phyloP scores from a whole-genome alignment of 2,888 invertebrate genomes.

The Chymomyza fuscimana region DNA sequence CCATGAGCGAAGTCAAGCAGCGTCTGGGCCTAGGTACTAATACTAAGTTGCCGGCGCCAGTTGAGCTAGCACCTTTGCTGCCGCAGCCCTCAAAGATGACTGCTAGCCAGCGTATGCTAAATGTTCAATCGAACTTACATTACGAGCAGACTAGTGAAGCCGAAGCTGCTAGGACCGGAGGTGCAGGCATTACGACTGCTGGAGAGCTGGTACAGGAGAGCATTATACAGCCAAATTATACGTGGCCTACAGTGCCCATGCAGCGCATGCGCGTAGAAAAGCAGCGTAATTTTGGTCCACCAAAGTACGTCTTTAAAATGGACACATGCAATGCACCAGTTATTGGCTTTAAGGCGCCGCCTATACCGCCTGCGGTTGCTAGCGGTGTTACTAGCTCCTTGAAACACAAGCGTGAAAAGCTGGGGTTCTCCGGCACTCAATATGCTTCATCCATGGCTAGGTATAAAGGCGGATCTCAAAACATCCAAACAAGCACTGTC shows the following conservation, averaged over 20 bases:
- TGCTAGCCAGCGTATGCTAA: conserved; percentile 48
- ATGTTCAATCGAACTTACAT: conserved; percentile 23
- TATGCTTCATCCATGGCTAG: neutral
- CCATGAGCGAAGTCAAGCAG: conserved; percentile 84
- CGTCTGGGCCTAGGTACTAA: conserved; percentile 82
- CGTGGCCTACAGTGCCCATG: conserved; percentile 55
- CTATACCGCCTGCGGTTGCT: neutral
- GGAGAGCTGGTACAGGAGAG: neutral
- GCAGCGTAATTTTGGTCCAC: conserved; percentile 10
- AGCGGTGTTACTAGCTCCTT: neutral
- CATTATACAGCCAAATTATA: conserved; percentile 4
- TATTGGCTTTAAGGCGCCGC: conserved; percentile 40
- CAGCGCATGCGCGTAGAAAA: conserved; percentile 69
- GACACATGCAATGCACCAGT: conserved; percentile 45
- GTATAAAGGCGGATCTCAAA: too few species aligned
- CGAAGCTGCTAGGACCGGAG: neutral
- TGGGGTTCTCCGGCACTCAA: neutral
- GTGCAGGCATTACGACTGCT: neutral
- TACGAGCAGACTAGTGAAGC: conserved; percentile 33
- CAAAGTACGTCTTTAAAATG: conserved; percentile 47
- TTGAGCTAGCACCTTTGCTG: conserved; percentile 41
- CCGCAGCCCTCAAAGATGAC: conserved; percentile 45
- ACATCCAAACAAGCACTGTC: too few species aligned
- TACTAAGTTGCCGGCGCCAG: conserved; percentile 33
- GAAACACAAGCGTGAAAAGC: conserved; percentile 32